A percentile compares a stretch with the other conserved stretches of the same genome.
Evolutionary conservation across 2,888 invertebrate genomes (phyloP).

Genomic region (Drosophila eohydei): DNA sequence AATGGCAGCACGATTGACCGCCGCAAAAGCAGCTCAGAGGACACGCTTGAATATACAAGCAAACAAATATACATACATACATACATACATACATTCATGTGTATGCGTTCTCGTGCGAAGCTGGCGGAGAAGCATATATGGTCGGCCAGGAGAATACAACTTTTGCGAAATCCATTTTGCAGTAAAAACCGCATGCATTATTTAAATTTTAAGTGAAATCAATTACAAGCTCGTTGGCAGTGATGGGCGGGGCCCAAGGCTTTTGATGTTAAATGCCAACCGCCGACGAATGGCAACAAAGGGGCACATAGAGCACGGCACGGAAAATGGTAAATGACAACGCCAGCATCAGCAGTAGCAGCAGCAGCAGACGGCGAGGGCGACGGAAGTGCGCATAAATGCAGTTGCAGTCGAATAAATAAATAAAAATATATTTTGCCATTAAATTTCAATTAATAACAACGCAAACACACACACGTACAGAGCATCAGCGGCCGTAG

Average conservation of each 20-base stretch:
- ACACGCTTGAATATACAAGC: background rate
- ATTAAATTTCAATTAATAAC: slow-evolving; percentile 84
- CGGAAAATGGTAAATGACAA: slow-evolving; percentile 12
- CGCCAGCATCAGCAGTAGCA: slow-evolving; percentile 5
- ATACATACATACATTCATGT: background rate
- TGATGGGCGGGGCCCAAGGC: slow-evolving; percentile 38
- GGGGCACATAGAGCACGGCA: slow-evolving; percentile 13
- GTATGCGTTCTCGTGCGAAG: background rate
- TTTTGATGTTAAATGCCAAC: slow-evolving; percentile 74
- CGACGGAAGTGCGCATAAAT: slow-evolving; percentile 79
- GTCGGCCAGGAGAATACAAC: slow-evolving; percentile 23
- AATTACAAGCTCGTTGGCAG: slow-evolving; percentile 71
- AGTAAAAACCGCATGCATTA: slow-evolving; percentile 80
- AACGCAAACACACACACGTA: slow-evolving; percentile 77
- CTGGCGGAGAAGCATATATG: background rate
- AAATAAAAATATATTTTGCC: slow-evolving; percentile 81
- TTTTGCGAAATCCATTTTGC: slow-evolving; percentile 76
- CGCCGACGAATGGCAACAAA: slow-evolving; percentile 29
- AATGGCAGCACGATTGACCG: slow-evolving; percentile 42
- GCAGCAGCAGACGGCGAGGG: slow-evolving; percentile 30
- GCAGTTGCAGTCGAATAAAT: slow-evolving; percentile 77
- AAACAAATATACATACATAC: background rate
- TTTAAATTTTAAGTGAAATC: slow-evolving; percentile 81
- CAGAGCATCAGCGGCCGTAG: slow-evolving; percentile 44
- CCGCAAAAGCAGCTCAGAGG: background rate